Percentiles rank a stretch among this genome's conserved stretches.
Conservation (phyloP, 2,113 vertebrate species). For the Notarius quadriscutis region DNA sequence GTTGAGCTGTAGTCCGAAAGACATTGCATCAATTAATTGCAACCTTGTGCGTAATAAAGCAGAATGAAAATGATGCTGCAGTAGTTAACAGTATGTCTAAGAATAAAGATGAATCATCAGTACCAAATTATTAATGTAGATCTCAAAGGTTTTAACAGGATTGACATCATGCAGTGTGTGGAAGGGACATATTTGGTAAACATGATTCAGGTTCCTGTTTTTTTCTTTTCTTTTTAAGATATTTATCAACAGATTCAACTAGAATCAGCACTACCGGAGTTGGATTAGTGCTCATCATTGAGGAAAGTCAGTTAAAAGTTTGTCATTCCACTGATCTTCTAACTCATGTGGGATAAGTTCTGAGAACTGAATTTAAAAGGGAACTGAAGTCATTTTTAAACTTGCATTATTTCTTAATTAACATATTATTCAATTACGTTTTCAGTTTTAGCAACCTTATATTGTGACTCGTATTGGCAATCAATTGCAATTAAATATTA, state of each 20-base stretch:
- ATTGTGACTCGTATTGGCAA: too few relatives aligned
- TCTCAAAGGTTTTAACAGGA: not conserved
- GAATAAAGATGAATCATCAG: not conserved
- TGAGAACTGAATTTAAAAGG: not conserved
- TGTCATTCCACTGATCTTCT: not conserved
- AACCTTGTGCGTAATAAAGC: not conserved
- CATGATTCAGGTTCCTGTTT: not conserved
- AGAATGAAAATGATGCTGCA: not conserved
- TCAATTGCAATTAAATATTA: too few relatives aligned
- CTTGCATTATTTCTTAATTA: too few relatives aligned
- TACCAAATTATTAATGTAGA: not conserved
- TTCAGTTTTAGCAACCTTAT: too few relatives aligned
- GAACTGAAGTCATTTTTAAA: too few relatives aligned
- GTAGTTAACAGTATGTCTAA: not conserved
- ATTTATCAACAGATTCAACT: not conserved
- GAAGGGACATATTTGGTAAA: not conserved
- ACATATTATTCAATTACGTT: too few relatives aligned
- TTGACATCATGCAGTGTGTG: not conserved
- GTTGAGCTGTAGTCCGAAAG: not conserved
- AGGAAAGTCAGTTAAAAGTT: not conserved
- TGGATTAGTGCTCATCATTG: not conserved
- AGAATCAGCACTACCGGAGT: not conserved
- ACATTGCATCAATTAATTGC: not conserved
- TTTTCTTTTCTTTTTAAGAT: not conserved
- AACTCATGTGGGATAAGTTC: not conserved